phyloP scores from a whole-genome alignment of 2,888 invertebrate genomes.

The Pharmacophagus antenor region DNA sequence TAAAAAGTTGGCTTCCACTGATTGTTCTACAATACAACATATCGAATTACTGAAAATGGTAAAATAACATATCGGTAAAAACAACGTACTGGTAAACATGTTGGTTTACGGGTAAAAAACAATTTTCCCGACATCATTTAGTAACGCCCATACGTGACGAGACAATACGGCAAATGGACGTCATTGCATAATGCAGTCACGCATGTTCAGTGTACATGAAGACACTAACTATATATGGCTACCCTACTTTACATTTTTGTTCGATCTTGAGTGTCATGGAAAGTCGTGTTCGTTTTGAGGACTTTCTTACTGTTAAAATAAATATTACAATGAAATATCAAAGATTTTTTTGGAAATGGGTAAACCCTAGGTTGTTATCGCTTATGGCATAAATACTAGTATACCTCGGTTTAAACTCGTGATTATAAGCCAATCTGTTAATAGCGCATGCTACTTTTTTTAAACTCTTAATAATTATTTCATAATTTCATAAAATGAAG shows the following conservation, averaged over 20 bases:
- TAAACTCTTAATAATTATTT: no score
- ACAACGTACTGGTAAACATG: background rate
- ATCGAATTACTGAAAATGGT: no score
- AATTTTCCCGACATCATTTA: background rate
- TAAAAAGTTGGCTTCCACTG: no score
- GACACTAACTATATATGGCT: background rate
- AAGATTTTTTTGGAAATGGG: background rate
- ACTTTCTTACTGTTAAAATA: background rate
- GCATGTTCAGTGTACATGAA: background rate
- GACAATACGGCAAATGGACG: conserved; percentile 14
- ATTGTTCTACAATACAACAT: no score
- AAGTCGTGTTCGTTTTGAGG: background rate
- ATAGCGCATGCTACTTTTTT: no score
- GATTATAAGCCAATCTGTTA: no score
- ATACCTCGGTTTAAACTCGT: no score
- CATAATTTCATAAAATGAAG: no score
- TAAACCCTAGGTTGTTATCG: no score
- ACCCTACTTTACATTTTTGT: background rate
- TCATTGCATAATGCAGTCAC: conserved; percentile 15
- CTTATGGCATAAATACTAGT: no score
- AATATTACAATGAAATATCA: no score
- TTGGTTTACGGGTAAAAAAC: background rate
- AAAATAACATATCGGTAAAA: no score
- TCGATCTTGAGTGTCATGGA: background rate
- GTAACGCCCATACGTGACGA: background rate